Percentiles rank a stretch among this genome's conserved stretches.
phyloP scores from a whole-genome alignment of 2,113 vertebrate genomes.

The Grantiella picta region DNA sequence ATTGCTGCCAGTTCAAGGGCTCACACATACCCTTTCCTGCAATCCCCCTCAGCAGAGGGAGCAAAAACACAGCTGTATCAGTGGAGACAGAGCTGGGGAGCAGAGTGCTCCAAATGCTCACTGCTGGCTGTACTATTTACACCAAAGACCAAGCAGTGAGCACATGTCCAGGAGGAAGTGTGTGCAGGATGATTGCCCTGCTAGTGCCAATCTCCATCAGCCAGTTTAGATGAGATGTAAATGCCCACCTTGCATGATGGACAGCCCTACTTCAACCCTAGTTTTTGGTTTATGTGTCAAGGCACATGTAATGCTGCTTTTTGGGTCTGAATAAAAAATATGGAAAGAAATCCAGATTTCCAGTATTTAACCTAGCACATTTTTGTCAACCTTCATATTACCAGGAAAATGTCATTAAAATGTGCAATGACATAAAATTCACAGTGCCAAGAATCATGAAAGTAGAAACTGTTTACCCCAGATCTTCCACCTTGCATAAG shows the following conservation, averaged over 20 bases:
- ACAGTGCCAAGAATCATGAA: neutral
- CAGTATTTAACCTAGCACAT: neutral
- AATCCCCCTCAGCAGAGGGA: neutral
- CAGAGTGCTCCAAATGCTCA: fast-evolving
- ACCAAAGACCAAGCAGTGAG: neutral
- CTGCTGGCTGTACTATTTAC: neutral
- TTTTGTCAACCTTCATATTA: neutral
- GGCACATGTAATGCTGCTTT: neutral
- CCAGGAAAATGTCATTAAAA: neutral
- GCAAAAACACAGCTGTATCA: neutral
- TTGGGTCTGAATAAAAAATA: neutral
- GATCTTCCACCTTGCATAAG: neutral
- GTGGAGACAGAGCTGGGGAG: neutral
- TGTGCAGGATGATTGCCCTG: neutral
- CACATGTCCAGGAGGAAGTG: neutral
- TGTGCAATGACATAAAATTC: neutral
- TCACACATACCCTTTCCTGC: neutral
- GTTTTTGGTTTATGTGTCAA: neutral
- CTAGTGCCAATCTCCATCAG: neutral
- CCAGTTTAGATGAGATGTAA: neutral
- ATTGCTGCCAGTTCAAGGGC: neutral
- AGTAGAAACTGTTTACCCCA: neutral
- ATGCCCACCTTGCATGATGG: neutral
- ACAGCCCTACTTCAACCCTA: neutral
- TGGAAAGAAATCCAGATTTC: neutral